Evolutionary conservation across 2,113 vertebrate genomes (phyloP).

Genomic region (Apeltes quadracus): DNA sequence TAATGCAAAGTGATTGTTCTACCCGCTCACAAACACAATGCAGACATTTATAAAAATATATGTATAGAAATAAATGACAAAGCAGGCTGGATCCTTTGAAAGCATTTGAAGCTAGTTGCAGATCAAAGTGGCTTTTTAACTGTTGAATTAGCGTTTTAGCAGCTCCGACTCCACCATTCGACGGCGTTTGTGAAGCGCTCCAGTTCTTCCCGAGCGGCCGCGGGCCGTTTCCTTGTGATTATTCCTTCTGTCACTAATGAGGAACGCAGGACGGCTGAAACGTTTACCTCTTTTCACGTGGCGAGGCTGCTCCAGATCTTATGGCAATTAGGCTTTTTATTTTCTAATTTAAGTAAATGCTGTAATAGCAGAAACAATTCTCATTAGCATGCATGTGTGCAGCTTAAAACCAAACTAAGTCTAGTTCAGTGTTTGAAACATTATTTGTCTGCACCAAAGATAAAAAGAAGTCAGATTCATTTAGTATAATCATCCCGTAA

Average conservation of each 20-base stretch:
- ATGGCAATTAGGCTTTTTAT: background rate
- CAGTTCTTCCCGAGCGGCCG: conserved; percentile 6
- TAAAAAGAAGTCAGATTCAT: conserved; percentile 2
- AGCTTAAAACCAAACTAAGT: background rate
- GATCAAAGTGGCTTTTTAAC: background rate
- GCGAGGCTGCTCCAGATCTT: background rate
- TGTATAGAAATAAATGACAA: no score
- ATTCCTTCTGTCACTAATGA: background rate
- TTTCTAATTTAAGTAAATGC: background rate
- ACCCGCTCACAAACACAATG: background rate
- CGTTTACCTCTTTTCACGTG: rapidly evolving
- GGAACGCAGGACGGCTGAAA: conserved; percentile 3
- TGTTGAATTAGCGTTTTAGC: background rate
- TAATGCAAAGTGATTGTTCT: background rate
- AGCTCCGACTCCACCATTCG: background rate
- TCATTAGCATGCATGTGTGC: background rate
- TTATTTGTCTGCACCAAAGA: background rate
- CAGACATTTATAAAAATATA: background rate
- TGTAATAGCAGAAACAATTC: no score
- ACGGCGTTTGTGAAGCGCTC: background rate
- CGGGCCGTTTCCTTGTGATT: background rate
- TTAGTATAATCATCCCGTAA: background rate
- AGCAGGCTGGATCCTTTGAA: background rate
- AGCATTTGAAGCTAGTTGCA: background rate
- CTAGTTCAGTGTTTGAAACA: background rate